A percentile compares a stretch with the other conserved stretches of the same genome.
These are phyloP conservation scores for Selene dorsalis DNA, from an alignment of 2,797 vertebrate species.

Conservation along the genomic window DNA sequence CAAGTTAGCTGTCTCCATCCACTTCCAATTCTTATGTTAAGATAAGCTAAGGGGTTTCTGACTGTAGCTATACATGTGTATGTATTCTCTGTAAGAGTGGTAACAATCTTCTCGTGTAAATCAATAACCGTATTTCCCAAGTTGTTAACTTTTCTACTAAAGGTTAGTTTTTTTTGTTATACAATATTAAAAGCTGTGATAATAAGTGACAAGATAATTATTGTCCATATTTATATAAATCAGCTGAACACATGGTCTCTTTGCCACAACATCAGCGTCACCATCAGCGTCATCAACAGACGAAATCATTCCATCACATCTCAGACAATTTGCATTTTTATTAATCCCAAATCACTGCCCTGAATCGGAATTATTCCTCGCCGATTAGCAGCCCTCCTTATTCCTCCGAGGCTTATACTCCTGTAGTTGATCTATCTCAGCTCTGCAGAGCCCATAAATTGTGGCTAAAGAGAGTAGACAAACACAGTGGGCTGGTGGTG, in stretches of 20 bases:
- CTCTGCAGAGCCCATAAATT: slow-evolving; percentile 80
- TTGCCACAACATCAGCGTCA: slow-evolving; percentile 14
- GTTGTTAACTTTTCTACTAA: background rate
- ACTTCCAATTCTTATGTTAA: background rate
- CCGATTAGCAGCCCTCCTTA: slow-evolving; percentile 78
- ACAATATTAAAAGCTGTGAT: slow-evolving; percentile 1
- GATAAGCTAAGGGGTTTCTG: background rate
- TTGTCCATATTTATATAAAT: background rate
- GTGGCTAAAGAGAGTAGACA: slow-evolving; percentile 81
- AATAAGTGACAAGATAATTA: slow-evolving; percentile 4
- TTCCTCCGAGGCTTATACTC: slow-evolving; percentile 76
- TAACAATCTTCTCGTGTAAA: background rate
- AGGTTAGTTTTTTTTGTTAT: background rate
- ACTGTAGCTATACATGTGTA: background rate
- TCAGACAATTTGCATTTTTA: slow-evolving; percentile 81
- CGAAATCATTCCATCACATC: slow-evolving; percentile 78
- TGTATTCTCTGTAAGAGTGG: background rate
- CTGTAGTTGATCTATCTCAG: slow-evolving; percentile 79
- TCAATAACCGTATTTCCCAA: background rate
- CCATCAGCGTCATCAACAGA: slow-evolving; percentile 34
- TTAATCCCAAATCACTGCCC: slow-evolving; percentile 80
- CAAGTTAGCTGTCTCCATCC: background rate
- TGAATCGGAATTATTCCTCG: slow-evolving; percentile 77
- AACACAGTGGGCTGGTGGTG: slow-evolving; percentile 78
- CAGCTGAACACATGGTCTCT: slow-evolving; percentile 23